Evolutionary conservation across 2,797 vertebrate genomes (phyloP).

Genomic region (Geotria australis): DNA sequence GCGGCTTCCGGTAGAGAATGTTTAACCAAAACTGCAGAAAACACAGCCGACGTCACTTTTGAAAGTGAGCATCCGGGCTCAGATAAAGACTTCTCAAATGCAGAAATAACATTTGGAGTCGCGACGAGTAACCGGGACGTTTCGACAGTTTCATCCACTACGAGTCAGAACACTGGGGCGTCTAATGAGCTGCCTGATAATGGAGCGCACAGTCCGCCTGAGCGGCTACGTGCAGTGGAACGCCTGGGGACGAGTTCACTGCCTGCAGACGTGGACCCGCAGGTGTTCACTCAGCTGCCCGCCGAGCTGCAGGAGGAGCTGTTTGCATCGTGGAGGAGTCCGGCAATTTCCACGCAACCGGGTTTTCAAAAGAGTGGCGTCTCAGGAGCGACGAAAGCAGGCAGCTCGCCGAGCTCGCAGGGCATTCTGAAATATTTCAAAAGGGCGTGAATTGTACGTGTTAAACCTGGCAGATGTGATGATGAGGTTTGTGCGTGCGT

Average conservation of each 20-base stretch:
- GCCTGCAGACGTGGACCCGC: slow-evolving; percentile 25
- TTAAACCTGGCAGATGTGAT: not conserved
- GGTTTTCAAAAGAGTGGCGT: not conserved
- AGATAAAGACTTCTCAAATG: too few relatives aligned
- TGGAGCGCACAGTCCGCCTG: not conserved
- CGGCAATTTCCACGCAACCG: not conserved
- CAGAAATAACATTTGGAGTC: too few relatives aligned
- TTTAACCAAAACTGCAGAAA: too few relatives aligned
- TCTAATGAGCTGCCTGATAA: slow-evolving; percentile 1
- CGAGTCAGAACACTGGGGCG: not conserved
- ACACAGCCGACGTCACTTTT: too few relatives aligned
- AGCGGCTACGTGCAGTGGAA: not conserved
- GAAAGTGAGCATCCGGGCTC: too few relatives aligned
- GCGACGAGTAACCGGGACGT: too few relatives aligned
- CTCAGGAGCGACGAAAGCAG: not conserved
- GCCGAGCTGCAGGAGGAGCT: slow-evolving; percentile 31
- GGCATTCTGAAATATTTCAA: not conserved
- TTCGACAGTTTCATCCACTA: too few relatives aligned
- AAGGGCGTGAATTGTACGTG: not conserved
- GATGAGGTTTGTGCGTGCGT: not conserved
- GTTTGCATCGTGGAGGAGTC: slow-evolving; percentile 23
- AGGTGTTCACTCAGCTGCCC: slow-evolving; percentile 29
- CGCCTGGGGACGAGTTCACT: slow-evolving; percentile 2
- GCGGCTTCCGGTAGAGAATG: too few relatives aligned
- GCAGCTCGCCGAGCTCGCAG: not conserved